Base-by-base conservation (phyloP, 2,797 vertebrate species). In the Sebastes umbrosus region DNA sequence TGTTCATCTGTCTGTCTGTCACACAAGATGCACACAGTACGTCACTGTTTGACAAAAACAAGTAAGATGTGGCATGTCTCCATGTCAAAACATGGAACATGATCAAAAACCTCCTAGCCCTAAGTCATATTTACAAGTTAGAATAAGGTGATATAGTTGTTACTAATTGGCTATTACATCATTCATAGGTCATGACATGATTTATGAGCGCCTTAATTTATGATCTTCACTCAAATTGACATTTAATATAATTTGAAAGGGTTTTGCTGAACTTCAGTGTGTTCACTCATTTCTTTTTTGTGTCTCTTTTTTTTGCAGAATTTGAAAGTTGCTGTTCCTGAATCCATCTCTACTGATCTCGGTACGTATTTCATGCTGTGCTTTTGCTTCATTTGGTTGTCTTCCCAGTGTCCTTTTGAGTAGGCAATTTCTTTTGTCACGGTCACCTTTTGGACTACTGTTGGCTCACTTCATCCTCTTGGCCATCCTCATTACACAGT, bases 271-370 rank as follows among this genome's bases (percentile, higher is more conserved):
- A 50, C 6, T 39, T 55, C 1, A 60, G 6, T 24, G 4, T 55
- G 8, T 25, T 76, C 11, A 20, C 6, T 72, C 3, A 10, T 36
- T 24, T 24, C 8, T 16, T 5, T 67, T 63, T 63, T 58, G 13
- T 39, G 5, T 6, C 12, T 39, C 11, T 69, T 79, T 85, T 87
- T 69, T 8, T 89, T 80, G 25, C 95, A 98, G 98, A 97, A 98
- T 94, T 95, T 99, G 68, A 99, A 98, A 92, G 98, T 99, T 86
- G 83, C 95, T 63, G 97, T 99, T 87, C 98, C 98, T 85, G 98
- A 99, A 89, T 96, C 97, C 75, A 97, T 99, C 83, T 96, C 97
- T 76, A 46, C 94, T 85, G 98, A 99, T 89, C 95, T 99, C 27
- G 98, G 98, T 99, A 95, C 95, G 95, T 89, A 34, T 77, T 66